Conservation (phyloP, 2,797 vertebrate species). For the Microctenopoma steveboyesi region DNA sequence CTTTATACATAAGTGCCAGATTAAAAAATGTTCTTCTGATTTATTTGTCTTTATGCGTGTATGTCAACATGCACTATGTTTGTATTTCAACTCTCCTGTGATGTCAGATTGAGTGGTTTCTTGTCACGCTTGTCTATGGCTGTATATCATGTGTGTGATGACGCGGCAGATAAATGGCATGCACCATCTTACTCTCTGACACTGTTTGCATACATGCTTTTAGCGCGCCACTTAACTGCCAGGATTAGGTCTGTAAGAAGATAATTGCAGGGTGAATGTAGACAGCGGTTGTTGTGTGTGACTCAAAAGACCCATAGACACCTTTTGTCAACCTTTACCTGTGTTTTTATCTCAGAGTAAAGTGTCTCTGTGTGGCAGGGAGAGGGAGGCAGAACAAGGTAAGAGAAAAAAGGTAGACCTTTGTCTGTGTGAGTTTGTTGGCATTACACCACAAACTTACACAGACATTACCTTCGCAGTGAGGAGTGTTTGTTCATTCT, state of each 20-base stretch:
- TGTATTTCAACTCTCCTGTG: slow-evolving; percentile 37
- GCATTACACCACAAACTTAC: slow-evolving; percentile 45
- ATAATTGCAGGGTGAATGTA: slow-evolving; percentile 83
- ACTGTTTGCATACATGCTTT: slow-evolving; percentile 86
- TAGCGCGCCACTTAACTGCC: slow-evolving; percentile 84
- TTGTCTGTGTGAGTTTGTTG: slow-evolving; percentile 50
- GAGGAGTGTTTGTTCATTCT: slow-evolving; percentile 69
- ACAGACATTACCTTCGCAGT: slow-evolving; percentile 67
- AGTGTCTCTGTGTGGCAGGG: slow-evolving; percentile 47
- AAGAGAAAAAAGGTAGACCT: slow-evolving; percentile 46
- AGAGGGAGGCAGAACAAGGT: slow-evolving; percentile 7
- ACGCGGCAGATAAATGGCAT: slow-evolving; percentile 74
- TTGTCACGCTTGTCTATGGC: slow-evolving; percentile 56
- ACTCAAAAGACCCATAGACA: slow-evolving; percentile 78
- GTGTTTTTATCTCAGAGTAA: slow-evolving; percentile 65
- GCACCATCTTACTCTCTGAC: slow-evolving; percentile 70
- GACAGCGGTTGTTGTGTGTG: slow-evolving; percentile 70
- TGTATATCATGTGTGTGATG: slow-evolving; percentile 74
- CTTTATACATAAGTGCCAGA: slow-evolving; percentile 4
- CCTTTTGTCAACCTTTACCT: slow-evolving; percentile 81
- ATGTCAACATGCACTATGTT: slow-evolving; percentile 21
- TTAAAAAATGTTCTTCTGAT: background rate
- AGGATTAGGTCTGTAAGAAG: slow-evolving; percentile 80
- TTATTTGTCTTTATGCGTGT: slow-evolving; percentile 18
- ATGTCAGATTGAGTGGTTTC: slow-evolving; percentile 62